Evolutionary conservation across 2,888 invertebrate genomes (phyloP), one percentile per base, ranked within the genome.

Genomic region (Isotomurus palustris): DNA sequence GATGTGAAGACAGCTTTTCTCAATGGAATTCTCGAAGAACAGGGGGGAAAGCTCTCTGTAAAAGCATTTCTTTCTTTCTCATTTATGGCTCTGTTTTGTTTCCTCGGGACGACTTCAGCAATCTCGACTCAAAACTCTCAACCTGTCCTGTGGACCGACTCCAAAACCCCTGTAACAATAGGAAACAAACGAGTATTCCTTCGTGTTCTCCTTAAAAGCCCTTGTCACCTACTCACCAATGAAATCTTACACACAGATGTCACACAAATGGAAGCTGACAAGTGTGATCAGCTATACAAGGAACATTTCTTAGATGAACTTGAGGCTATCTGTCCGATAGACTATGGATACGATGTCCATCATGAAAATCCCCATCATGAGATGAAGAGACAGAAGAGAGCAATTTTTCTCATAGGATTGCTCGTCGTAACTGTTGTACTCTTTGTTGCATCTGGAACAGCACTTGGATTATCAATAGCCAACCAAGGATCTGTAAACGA

Each of bases 1-100:
- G 43, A 43, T 24, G 24, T 43, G 3, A 22, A 19, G 43, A 43
- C 43, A 24, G 43, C 43, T 22, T 19, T 43, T 22, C 43, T 43
- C 6, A 22, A 43, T 24, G 24, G 43, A 6, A 19, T 22, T 22
- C 22, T 43, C 4, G 6, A 43, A 8, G 43, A 43, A 43, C 6
- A 10, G 8, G 32, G 32, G 32, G 32, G 14, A 10, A 10, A 32
- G 8, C 8, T 10, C 32, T 14, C 32, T 14, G 32, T 10, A 14
- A 32, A 32, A 10, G 32, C 14, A 32, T 32, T 8, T 14, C 14
- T 32, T n/a, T n/a, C n/a, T n/a, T n/a, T n/a, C n/a, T n/a, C n/a
- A n/a, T n/a, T n/a, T n/a, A 32, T 32, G 32, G 14, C 14, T 8
- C 8, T 32, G 32, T 32, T 32, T 14, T 32, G 8, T 14, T 32